Evolutionary conservation across 1,140 invertebrate genomes (phyloP).

Genomic region (Achatina immaculata): DNA sequence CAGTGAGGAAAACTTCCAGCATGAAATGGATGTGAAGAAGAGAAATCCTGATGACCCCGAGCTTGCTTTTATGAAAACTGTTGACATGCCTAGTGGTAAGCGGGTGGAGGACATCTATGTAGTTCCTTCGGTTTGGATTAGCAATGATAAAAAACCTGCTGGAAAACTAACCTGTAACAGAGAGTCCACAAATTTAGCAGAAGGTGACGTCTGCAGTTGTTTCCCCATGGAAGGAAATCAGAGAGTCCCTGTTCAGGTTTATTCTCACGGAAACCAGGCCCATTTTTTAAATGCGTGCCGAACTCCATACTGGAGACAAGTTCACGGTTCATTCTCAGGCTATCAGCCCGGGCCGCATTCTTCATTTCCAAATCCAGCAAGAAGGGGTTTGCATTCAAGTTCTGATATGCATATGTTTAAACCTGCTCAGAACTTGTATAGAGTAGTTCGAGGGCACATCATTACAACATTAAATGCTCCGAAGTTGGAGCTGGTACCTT

Average conservation of each 20-base stretch:
- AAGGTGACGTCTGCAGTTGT: background rate
- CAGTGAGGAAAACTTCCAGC: background rate
- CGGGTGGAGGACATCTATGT: slow-evolving; percentile 31
- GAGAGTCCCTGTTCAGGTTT: slow-evolving; percentile 19
- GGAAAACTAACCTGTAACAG: background rate
- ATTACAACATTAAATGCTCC: slow-evolving; percentile 30
- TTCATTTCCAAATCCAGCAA: background rate
- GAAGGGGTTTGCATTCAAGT: background rate
- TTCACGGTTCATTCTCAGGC: background rate
- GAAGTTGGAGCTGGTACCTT: slow-evolving; percentile 18
- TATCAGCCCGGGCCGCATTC: background rate
- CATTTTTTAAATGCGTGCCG: background rate
- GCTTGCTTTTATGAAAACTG: slow-evolving; percentile 31
- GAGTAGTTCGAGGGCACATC: slow-evolving; percentile 23
- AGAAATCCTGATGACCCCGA: slow-evolving; percentile 15
- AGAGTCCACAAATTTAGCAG: background rate
- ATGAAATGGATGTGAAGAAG: background rate
- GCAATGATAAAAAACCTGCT: slow-evolving; percentile 12
- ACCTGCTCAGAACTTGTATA: slow-evolving; percentile 15
- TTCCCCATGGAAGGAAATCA: background rate
- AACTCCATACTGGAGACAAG: background rate
- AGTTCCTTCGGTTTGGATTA: slow-evolving; percentile 26
- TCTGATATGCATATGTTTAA: slow-evolving; percentile 4
- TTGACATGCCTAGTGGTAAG: slow-evolving; percentile 34
- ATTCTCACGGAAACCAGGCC: slow-evolving; percentile 12